Evolutionary conservation across 2,797 vertebrate species (phyloP).

Genomic region (Phyllotis vaccarum): DNA sequence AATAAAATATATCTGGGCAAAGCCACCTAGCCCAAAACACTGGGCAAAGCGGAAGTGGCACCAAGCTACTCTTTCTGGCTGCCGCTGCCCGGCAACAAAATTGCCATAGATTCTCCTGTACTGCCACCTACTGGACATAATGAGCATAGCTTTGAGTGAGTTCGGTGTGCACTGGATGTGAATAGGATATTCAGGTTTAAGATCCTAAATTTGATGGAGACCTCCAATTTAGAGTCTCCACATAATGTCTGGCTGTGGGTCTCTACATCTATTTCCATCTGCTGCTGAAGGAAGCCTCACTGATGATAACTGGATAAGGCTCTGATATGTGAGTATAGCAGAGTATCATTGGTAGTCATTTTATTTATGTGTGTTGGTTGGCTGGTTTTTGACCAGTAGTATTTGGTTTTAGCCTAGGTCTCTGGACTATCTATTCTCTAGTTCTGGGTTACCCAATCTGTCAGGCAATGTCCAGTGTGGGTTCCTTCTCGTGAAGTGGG

Average conservation of each 20-base stretch:
- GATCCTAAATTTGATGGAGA: neutral
- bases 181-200: neutral
- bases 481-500: neutral
- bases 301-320: neutral
- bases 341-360: neutral
- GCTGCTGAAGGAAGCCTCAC: neutral
- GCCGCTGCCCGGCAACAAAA: neutral
- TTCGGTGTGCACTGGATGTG: neutral
- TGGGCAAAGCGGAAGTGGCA: neutral
- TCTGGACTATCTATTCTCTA: neutral
- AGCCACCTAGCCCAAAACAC: neutral
- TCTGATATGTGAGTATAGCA: neutral
- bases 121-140: conserved; percentile 85
- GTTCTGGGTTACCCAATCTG: neutral
- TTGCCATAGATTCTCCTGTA: conserved; percentile 79
- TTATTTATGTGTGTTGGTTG: neutral
- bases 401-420: neutral
- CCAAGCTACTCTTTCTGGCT: neutral
- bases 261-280: neutral
- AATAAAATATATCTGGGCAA: neutral
- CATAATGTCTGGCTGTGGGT: neutral
- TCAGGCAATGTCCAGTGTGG: neutral
- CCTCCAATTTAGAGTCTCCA: neutral
- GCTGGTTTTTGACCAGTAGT: neutral
- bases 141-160: conserved; percentile 37